Evolutionary conservation across 1,140 invertebrate genomes (phyloP), one percentile per base, ranked within the genome.

Genomic region (Chlorops oryzae): DNA sequence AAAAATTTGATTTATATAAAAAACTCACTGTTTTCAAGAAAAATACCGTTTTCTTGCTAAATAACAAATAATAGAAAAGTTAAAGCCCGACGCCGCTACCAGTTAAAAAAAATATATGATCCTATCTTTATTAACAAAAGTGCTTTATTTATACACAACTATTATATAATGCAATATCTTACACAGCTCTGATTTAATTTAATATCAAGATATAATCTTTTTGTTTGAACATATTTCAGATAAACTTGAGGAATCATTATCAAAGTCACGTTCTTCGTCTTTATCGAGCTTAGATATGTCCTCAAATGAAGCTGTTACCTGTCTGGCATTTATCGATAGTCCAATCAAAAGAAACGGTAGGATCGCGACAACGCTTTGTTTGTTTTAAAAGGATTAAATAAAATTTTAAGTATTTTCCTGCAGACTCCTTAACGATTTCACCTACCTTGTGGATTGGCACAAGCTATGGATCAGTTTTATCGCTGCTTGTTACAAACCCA

Each of bases 271-370:
- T 64, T 95, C 92, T 73, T 96, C 92, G 71, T 94, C 90, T 76
- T 95, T 96, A 85, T 95, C 92, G 57, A 96, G 92, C 75, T 79
- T 97, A 69, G 95, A 97, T 77, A 96, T 94, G 79, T 94, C 96
- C 74, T 87, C 85, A 60, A 88, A 88, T 60, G 95, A 98, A 81
- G 88, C 92, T 70, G 88, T 98, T 67, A 92, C 93, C 77, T 96
- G 90, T 78, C 81, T 98, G 73, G 85, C 86, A 59, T 97, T 98
- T 78, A 91, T 90, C 63, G 94, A 97, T 77, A 93, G 92, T 59
- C 97, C 91, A 74, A 87, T 89, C 46, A 90, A 89, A 74, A 95
- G 93, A 80, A 88, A 85, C 76, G 92, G 93, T 95, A 75, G 72
- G 67, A n/a, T n/a, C n/a, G n/a, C n/a, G n/a, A n/a, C n/a, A n/a